A percentile compares a stretch with the other conserved stretches of the same genome.
Conservation (phyloP, 2,113 vertebrate genomes). For the Ancistrus triradiatus region DNA sequence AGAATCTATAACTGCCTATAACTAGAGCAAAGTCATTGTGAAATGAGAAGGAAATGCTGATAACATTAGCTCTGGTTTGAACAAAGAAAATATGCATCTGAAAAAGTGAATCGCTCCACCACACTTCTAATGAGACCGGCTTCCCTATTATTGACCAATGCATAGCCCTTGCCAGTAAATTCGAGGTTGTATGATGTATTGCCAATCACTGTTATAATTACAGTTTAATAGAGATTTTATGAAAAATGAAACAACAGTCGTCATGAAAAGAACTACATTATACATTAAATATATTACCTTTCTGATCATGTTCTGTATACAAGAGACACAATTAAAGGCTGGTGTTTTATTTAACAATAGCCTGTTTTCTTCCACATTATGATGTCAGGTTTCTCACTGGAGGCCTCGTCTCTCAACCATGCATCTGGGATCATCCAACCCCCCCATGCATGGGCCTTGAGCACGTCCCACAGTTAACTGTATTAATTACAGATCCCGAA, state of each 20-base stretch:
- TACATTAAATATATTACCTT: constrained; percentile 8
- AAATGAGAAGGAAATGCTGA: constrained; percentile 58
- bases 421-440: constrained; percentile 68
- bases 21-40: constrained; percentile 62
- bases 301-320: constrained; percentile 14
- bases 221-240: constrained; percentile 16
- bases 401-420: constrained; percentile 59
- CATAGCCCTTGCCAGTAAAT: constrained; percentile 31
- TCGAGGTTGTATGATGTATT: constrained; percentile 28
- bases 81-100: constrained; percentile 43
- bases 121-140: constrained; percentile 39
- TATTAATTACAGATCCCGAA: constrained; percentile 97
- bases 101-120: constrained; percentile 44
- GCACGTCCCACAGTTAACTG: constrained; percentile 75
- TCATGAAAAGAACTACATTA: constrained; percentile 2
- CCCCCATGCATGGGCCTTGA: constrained; percentile 66
- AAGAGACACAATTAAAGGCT: too few relatives aligned
- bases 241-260: constrained; percentile 27
- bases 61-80: constrained; percentile 43
- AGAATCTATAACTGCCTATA: constrained; percentile 68
- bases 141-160: constrained; percentile 43
- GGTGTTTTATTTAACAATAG: constrained; percentile 32
- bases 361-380: constrained; percentile 7
- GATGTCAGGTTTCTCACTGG: constrained; percentile 43
- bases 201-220: constrained; percentile 27